A percentile compares a stretch with the other conserved stretches of the same genome.
phyloP scores from a whole-genome alignment of 2,888 invertebrate genomes.

The Empis livida region DNA sequence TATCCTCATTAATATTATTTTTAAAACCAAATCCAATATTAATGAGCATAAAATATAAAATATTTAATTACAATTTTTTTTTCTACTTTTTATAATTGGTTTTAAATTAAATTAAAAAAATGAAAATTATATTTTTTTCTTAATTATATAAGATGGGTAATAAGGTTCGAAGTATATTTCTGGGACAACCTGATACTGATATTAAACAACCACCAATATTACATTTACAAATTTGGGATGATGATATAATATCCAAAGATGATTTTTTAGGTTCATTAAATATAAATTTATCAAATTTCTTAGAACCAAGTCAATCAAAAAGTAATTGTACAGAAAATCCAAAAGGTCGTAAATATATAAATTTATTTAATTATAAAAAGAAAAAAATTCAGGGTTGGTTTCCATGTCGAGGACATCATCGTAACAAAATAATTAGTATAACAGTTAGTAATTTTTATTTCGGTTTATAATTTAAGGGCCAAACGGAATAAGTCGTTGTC shows the following conservation, averaged over 20 bases:
- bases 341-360: slow-evolving; percentile 36
- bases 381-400: slow-evolving; percentile 54
- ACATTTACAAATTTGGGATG: slow-evolving; percentile 72
- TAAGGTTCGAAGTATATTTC: no score
- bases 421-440: neutral
- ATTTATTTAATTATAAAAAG: slow-evolving; percentile 44
- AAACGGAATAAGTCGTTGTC: no score
- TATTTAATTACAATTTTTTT: neutral
- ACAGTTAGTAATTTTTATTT: neutral
- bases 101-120: neutral
- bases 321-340: neutral
- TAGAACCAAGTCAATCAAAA: slow-evolving; percentile 15
- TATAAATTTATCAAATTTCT: slow-evolving; percentile 46
- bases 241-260: slow-evolving; percentile 56
- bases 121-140: neutral
- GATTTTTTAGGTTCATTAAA: slow-evolving; percentile 57
- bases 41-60: neutral
- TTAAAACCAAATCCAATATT: no score
- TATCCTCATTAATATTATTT: no score
- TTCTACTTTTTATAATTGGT: neutral
- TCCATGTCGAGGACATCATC: slow-evolving; percentile 35
- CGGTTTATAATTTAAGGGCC: neutral
- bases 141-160: neutral
- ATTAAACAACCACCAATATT: slow-evolving; percentile 60
- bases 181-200: slow-evolving; percentile 43